Evolutionary conservation across 1,140 invertebrate species (phyloP).

Genomic region (Drosophila arizonae): DNA sequence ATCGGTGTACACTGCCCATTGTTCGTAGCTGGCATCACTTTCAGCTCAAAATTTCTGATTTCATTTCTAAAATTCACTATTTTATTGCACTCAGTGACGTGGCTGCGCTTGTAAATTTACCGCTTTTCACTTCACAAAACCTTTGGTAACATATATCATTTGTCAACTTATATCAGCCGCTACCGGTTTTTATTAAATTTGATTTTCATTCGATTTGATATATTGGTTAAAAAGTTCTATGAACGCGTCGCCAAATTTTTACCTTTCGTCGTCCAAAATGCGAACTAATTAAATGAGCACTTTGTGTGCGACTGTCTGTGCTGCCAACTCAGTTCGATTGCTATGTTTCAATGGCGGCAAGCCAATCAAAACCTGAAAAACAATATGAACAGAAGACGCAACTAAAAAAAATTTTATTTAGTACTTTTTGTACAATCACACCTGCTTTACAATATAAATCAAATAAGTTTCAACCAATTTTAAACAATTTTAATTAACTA

Average conservation of each 20-base stretch:
- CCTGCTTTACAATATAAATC: slow-evolving; percentile 6
- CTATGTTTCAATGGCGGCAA: slow-evolving; percentile 64
- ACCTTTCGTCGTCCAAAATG: slow-evolving; percentile 79
- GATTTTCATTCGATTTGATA: slow-evolving; percentile 41
- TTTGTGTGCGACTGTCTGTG: slow-evolving; percentile 54
- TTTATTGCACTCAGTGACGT: slow-evolving; percentile 64
- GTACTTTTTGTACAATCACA: neutral
- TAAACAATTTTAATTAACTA: neutral
- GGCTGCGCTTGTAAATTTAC: slow-evolving; percentile 74
- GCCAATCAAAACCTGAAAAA: neutral
- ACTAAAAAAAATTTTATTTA: neutral
- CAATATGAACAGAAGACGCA: neutral
- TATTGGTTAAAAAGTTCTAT: slow-evolving; percentile 49
- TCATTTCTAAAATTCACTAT: slow-evolving; percentile 53
- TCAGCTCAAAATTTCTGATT: slow-evolving; percentile 52
- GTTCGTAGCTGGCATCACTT: slow-evolving; percentile 33
- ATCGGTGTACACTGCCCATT: slow-evolving; percentile 31
- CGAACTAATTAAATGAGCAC: slow-evolving; percentile 78
- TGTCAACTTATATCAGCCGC: slow-evolving; percentile 32
- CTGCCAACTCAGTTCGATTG: slow-evolving; percentile 54
- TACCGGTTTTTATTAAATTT: slow-evolving; percentile 63
- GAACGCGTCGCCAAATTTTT: slow-evolving; percentile 74
- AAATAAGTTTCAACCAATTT: slow-evolving; percentile 6
- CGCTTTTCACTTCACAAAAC: slow-evolving; percentile 52
- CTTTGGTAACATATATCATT: slow-evolving; percentile 41